Conservation (phyloP, 2,797 vertebrate genomes). For the Myotis myotis region DNA sequence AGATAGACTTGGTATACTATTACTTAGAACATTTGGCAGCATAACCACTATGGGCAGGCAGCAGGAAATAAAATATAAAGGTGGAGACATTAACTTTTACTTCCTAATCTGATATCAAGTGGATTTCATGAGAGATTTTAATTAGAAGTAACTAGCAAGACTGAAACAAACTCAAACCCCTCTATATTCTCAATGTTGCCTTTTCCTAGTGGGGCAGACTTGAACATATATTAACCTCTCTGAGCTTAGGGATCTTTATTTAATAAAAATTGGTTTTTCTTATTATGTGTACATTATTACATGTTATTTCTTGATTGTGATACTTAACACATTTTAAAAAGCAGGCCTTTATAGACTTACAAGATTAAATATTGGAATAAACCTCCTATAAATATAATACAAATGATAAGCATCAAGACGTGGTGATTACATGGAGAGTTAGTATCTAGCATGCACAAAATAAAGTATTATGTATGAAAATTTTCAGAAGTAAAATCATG, state of each 20-base stretch:
- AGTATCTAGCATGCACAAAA: background rate
- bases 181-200: background rate
- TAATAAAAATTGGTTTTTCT: background rate
- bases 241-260: background rate
- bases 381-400: background rate
- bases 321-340: background rate
- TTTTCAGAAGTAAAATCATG: too few species aligned
- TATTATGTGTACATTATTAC: background rate
- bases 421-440: background rate
- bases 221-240: background rate
- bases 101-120: background rate
- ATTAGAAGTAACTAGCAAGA: background rate
- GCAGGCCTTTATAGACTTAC: background rate
- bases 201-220: accelerated
- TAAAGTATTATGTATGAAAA: background rate
- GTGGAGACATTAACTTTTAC: background rate
- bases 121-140: background rate
- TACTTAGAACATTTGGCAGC: background rate
- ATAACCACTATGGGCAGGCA: background rate
- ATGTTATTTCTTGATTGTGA: background rate
- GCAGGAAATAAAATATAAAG: background rate
- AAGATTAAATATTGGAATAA: background rate
- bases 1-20: background rate
- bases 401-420: background rate
- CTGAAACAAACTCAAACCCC: background rate